Evolutionary conservation across 2,797 vertebrate genomes (phyloP).

Genomic region (Gymnothorax javanicus): DNA sequence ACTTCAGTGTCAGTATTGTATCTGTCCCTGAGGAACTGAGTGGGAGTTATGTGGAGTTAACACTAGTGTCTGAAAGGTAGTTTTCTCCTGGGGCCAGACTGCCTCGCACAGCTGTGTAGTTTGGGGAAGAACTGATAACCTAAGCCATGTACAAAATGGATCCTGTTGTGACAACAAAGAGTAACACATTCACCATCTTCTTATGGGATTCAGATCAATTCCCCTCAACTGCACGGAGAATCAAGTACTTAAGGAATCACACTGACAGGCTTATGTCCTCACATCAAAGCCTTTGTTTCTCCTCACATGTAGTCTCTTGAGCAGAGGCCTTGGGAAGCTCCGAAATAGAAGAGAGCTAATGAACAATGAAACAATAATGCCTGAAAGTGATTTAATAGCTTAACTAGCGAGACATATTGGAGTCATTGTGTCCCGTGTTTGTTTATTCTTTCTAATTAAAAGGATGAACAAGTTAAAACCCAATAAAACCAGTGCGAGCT

Average conservation of each 20-base stretch:
- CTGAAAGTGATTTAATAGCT: background rate
- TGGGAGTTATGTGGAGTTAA: background rate
- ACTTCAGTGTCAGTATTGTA: slow-evolving; percentile 3
- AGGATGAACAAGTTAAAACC: no score
- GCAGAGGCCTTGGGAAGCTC: background rate
- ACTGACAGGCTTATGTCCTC: background rate
- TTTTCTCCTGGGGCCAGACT: background rate
- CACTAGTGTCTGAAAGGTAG: background rate
- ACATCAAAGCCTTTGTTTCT: background rate
- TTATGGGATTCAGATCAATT: background rate
- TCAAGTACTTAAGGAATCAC: background rate
- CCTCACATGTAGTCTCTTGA: background rate
- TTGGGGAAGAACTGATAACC: background rate
- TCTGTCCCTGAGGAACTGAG: background rate
- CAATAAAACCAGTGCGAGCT: no score
- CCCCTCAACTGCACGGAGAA: background rate
- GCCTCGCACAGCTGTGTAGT: background rate
- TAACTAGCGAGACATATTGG: background rate
- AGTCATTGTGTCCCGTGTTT: background rate
- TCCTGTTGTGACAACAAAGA: slow-evolving; percentile 12
- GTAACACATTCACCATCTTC: background rate
- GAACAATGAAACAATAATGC: background rate
- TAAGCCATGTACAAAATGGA: slow-evolving; percentile 13
- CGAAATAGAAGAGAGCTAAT: background rate
- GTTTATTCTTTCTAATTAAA: background rate